Base-by-base conservation (phyloP, 2,888 invertebrate species). In the Aspidiotus destructor region DNA sequence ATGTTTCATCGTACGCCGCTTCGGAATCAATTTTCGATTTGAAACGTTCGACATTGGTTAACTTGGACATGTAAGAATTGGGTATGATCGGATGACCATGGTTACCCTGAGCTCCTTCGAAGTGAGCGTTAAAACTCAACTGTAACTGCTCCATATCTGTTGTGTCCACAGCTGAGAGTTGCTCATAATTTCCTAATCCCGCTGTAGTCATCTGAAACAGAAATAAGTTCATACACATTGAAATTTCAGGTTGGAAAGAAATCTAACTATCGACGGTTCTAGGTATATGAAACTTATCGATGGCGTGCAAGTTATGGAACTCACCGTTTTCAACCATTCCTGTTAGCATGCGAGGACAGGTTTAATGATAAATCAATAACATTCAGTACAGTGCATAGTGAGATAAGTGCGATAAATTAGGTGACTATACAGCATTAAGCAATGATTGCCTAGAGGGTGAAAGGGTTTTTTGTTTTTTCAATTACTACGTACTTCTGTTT, bases 281-380 rank as follows among this genome's bases (percentile, higher is more conserved):
- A n/a, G n/a, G 11, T 48, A 48, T 48, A 13, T n/a, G n/a, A 48
- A 48, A 48, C 3, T 48, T 48, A 13, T 48, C n/a, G 10, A 48
- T n/a, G 48, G 6, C 48, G 48, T 57, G 17, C 15, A 16, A 53
- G 28, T 28, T 28, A 28, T 28, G 28, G 28, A 28, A 67, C 67
- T 67, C 48, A 67, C 67, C 67, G 58, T 67, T 60, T 67, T 67
- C 15, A 67, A 67, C 67, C 67, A 67, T 17, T 67, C 67, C 67
- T 67, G 67, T 58, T 48, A n/a, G 67, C 60, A 57, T 58, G 60
- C 58, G 48, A 67, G 44, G 41, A 62, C 41, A 67, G 48, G 28
- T 28, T 48, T 48, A 11, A n/a, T n/a, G 48, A 48, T 48, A 48
- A 6, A n/a, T 48, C 48, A 13, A 48, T 13, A n/a, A 48, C 48